These are phyloP conservation scores for Sarcophaga peregrina DNA, from an alignment of 1,140 invertebrate genomes.

Conservation along the genomic window DNA sequence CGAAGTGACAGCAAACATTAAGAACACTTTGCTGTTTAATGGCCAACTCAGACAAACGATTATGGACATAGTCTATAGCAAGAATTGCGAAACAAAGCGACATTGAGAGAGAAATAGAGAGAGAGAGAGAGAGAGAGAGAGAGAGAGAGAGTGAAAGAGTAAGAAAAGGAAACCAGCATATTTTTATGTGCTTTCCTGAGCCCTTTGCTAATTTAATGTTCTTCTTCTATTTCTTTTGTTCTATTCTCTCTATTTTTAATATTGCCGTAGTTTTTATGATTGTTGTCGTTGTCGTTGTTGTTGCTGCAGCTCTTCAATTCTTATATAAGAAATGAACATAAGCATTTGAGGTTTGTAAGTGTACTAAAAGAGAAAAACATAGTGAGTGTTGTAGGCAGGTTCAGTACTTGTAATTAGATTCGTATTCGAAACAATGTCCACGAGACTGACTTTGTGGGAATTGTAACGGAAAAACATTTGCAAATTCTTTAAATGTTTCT, in stretches of 20 bases:
- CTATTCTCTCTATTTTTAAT: too few species aligned
- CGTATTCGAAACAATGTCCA: neutral
- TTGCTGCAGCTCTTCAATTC: neutral
- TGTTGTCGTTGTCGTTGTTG: neutral
- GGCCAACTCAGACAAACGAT: slow-evolving; percentile 10
- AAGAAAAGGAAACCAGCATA: neutral
- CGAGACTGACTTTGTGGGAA: neutral
- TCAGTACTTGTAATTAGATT: slow-evolving; percentile 28
- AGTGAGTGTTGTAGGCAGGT: neutral
- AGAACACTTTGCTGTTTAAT: slow-evolving; percentile 20
- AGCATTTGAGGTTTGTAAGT: neutral
- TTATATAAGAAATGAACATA: neutral
- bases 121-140: too few species aligned
- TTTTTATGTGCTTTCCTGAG: slow-evolving; percentile 14
- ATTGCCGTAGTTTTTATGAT: too few species aligned
- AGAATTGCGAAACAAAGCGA: neutral
- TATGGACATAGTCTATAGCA: neutral
- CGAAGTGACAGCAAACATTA: neutral
- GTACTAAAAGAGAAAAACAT: neutral
- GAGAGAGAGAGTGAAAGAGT: too few species aligned
- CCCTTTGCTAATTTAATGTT: slow-evolving; percentile 32
- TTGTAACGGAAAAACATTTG: too few species aligned
- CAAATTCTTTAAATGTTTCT: too few species aligned
- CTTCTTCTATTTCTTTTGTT: neutral
- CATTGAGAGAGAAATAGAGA: too few species aligned